These are phyloP conservation scores for Coturnix japonica DNA, from an alignment of 2,113 vertebrate species.

Conservation along the genomic window DNA sequence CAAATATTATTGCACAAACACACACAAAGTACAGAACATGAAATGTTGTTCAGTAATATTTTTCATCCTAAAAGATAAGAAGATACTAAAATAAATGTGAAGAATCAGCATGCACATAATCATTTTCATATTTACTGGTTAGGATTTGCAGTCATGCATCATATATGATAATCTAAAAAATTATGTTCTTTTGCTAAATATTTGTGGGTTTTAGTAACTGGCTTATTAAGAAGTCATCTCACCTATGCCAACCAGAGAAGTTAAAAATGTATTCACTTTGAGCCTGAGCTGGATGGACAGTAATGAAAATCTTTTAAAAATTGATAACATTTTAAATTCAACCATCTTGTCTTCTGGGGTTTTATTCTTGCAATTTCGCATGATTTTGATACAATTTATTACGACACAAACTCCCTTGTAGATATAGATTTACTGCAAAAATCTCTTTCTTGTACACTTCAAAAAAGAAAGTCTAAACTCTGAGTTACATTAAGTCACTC, in stretches of 20 bases:
- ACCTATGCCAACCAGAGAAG: not conserved
- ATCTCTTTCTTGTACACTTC: not conserved
- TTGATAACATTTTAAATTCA: slow-evolving; percentile 20
- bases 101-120: not conserved
- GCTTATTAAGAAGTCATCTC: not conserved
- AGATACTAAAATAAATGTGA: not conserved
- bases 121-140: not conserved
- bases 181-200: not conserved
- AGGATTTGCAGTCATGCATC: not conserved
- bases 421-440: not conserved
- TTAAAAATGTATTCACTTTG: not conserved
- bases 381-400: not conserved
- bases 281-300: not conserved
- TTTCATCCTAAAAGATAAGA: not conserved
- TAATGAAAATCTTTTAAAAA: not conserved
- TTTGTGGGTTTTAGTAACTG: not conserved
- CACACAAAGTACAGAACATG: not conserved
- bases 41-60: not conserved
- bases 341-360: not conserved
- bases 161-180: not conserved
- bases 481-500: not conserved
- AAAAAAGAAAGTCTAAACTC: not conserved
- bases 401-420: not conserved
- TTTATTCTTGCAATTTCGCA: not conserved
- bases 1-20: not conserved